Evolutionary conservation across 2,797 vertebrate species (phyloP).

Genomic region (Salmo trutta): DNA sequence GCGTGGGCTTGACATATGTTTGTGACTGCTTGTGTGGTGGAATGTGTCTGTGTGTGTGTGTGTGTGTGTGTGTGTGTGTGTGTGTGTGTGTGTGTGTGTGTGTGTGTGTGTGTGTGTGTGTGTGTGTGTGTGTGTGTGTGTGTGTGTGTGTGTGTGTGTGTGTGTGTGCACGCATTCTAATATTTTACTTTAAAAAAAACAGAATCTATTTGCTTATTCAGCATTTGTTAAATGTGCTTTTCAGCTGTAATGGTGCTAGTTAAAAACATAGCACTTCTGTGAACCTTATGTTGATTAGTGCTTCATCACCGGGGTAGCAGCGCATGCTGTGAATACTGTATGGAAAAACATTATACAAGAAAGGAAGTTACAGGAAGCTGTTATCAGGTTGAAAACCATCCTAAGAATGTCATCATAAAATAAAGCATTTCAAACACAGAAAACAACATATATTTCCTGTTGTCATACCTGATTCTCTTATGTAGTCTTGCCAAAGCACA

Average conservation of each 20-base stretch:
- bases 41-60: background rate
- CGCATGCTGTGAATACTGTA: background rate
- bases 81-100: no score
- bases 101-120: no score
- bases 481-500: background rate
- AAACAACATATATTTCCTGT: background rate
- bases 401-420: background rate
- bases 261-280: no score
- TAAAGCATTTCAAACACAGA: background rate
- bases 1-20: background rate
- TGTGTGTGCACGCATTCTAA: no score
- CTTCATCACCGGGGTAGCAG: no score
- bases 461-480: background rate
- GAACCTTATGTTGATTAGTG: no score
- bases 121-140: no score
- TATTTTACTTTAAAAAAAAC: background rate
- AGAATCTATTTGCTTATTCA: background rate
- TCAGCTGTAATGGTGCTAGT: background rate
- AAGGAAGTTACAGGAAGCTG: background rate
- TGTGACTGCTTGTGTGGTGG: slow-evolving; percentile 21
- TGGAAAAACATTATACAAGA: background rate
- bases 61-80: background rate
- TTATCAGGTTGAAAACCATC: background rate
- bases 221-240: background rate
- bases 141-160: no score